phyloP scores from a whole-genome alignment of 2,797 vertebrate genomes.

The Anguilla anguilla region DNA sequence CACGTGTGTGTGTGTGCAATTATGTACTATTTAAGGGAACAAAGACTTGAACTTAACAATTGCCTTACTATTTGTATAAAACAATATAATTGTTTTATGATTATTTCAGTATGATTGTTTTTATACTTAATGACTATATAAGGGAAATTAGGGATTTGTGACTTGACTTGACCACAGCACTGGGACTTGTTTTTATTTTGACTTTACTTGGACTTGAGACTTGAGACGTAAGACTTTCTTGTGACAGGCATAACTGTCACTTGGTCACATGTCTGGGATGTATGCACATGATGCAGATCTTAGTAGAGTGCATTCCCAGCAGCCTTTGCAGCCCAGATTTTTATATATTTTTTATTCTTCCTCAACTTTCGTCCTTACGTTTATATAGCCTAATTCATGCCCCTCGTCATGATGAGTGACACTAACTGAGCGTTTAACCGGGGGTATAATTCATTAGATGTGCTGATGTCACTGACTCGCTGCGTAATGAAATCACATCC shows the following conservation, averaged over 20 bases:
- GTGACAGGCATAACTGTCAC: not conserved
- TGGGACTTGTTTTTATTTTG: not conserved
- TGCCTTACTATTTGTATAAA: too few species aligned
- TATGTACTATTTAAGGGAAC: not conserved
- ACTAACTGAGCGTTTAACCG: not conserved
- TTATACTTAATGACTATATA: too few species aligned
- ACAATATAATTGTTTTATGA: too few species aligned
- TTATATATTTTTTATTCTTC: not conserved
- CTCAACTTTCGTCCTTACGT: not conserved
- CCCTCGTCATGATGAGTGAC: not conserved
- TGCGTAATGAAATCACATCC: not conserved
- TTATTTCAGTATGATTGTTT: too few species aligned
- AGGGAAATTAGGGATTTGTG: too few species aligned
- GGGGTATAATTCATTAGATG: not conserved
- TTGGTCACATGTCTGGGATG: not conserved
- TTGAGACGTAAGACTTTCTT: not conserved
- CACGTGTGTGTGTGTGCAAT: not conserved
- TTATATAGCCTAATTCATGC: not conserved
- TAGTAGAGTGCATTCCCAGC: not conserved
- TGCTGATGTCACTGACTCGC: not conserved
- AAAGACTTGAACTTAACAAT: too few species aligned
- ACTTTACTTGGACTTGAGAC: not conserved
- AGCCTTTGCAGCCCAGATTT: not conserved
- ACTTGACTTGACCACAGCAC: not conserved
- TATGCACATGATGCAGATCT: not conserved